Percentiles rank a stretch among this genome's conserved stretches.
Conservation (phyloP, 2,113 vertebrate species). For the Oncorhynchus clarkii region DNA sequence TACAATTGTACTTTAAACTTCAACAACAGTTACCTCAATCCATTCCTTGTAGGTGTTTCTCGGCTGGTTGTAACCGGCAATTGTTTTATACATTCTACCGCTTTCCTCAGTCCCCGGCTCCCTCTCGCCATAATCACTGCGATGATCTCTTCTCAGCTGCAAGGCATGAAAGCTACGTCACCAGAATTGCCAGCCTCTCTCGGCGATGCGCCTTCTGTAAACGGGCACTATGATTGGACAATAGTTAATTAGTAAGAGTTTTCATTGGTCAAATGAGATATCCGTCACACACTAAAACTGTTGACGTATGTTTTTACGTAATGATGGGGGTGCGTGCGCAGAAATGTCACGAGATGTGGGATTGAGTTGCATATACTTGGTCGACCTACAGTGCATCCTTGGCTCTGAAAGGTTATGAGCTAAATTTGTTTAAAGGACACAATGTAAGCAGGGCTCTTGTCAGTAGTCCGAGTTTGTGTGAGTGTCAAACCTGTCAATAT, state of each 20-base stretch:
- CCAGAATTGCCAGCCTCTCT: slow-evolving; percentile 13
- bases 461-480: no score
- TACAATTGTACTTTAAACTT: neutral
- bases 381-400: slow-evolving; percentile 12
- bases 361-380: slow-evolving; percentile 44
- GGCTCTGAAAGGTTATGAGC: slow-evolving; percentile 44
- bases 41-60: slow-evolving; percentile 55
- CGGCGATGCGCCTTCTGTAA: neutral
- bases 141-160: neutral
- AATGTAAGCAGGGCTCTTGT: slow-evolving; percentile 7
- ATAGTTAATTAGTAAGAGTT: accelerated
- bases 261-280: slow-evolving; percentile 40
- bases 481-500: no score
- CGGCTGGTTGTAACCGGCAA: slow-evolving; percentile 51
- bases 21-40: slow-evolving; percentile 58
- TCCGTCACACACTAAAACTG: slow-evolving; percentile 7
- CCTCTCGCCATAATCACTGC: slow-evolving; percentile 75
- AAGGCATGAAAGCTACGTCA: neutral
- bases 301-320: slow-evolving; percentile 14
- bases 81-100: slow-evolving; percentile 65
- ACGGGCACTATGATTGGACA: slow-evolving; percentile 42
- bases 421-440: slow-evolving; percentile 35
- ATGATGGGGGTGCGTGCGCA: slow-evolving; percentile 26
- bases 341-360: slow-evolving; percentile 67
- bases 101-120: slow-evolving; percentile 58